Conservation (phyloP, 2,113 vertebrate genomes). For the Pica pica region DNA sequence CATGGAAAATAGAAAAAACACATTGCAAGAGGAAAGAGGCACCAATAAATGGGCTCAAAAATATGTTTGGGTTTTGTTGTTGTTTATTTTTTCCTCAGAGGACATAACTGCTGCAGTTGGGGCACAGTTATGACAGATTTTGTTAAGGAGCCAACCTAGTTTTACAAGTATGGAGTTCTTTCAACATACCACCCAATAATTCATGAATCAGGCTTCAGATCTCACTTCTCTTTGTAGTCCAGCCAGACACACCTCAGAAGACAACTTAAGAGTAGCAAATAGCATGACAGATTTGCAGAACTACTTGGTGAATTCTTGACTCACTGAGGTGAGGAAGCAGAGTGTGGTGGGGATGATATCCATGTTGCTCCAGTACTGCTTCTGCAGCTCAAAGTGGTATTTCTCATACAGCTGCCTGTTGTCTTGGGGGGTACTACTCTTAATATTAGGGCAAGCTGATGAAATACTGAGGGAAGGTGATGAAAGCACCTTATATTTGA, state of each 20-base stretch:
- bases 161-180: neutral
- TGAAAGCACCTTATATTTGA: neutral
- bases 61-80: neutral
- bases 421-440: neutral
- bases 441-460: neutral
- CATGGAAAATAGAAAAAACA: neutral
- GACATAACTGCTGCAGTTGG: neutral
- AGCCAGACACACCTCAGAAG: slow-evolving; percentile 14
- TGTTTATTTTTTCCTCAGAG: neutral
- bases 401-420: neutral
- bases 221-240: slow-evolving; percentile 17
- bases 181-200: slow-evolving; percentile 24
- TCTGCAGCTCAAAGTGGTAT: neutral
- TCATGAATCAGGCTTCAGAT: slow-evolving; percentile 42
- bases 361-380: neutral
- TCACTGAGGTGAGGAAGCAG: fast-evolving
- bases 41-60: neutral
- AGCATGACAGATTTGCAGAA: neutral
- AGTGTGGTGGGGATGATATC: neutral
- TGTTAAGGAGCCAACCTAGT: neutral
- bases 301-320: neutral
- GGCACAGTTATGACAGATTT: neutral
- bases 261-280: neutral
- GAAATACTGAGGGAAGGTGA: neutral
- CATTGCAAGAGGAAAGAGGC: neutral